Evolutionary conservation across 37 sponge, comb jelly and placozoan genomes (phyloP).

Genomic region (Lycopodina hypogea): DNA sequence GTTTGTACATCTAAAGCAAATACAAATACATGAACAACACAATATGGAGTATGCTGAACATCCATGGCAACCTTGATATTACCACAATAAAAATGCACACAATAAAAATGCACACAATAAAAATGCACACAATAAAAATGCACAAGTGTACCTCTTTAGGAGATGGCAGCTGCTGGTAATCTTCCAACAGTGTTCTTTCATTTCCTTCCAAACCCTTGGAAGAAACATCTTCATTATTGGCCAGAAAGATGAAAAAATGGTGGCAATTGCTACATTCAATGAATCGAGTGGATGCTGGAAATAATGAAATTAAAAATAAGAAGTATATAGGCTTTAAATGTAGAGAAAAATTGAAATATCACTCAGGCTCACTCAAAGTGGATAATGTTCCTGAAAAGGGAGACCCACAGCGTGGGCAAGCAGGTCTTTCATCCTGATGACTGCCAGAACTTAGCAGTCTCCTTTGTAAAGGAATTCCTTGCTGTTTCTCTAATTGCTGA

Average conservation of each 20-base stretch:
- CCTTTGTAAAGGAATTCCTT: background rate
- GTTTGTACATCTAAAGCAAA: slow-evolving; percentile 78
- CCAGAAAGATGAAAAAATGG: slow-evolving; percentile 51
- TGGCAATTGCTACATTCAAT: slow-evolving; percentile 68
- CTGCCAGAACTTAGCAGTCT: background rate
- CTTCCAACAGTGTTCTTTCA: background rate
- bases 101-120: too few relatives aligned
- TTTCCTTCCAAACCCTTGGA: background rate
- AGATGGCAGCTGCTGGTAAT: slow-evolving; percentile 31
- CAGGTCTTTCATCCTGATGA: slow-evolving; percentile 8
- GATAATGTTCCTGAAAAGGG: slow-evolving; percentile 25
- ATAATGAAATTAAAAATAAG: too few relatives aligned
- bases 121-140: background rate
- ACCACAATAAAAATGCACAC: too few relatives aligned
- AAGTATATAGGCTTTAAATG: too few relatives aligned
- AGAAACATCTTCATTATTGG: slow-evolving; percentile 3
- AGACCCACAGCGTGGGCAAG: slow-evolving; percentile 64
- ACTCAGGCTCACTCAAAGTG: slow-evolving; percentile 41
- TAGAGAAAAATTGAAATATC: background rate
- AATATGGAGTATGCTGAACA: background rate
- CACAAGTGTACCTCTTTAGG: slow-evolving; percentile 42
- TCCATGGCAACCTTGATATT: too few relatives aligned
- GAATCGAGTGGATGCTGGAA: slow-evolving; percentile 57
- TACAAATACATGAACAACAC: background rate
- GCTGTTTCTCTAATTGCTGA: background rate